phyloP scores from a whole-genome alignment of 2,888 invertebrate genomes.

The Xylophagus ater region DNA sequence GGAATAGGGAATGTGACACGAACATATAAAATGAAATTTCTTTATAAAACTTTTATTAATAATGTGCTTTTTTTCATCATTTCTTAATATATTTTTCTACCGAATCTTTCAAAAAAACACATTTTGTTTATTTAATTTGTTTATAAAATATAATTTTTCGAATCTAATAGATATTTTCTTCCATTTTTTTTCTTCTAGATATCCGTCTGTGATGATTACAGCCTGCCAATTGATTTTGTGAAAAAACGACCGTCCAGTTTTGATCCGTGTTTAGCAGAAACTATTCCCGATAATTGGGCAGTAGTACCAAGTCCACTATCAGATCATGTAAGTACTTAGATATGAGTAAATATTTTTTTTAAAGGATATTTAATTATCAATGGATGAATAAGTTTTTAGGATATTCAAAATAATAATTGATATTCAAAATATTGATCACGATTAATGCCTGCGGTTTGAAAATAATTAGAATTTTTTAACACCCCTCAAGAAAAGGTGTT shows the following conservation, averaged over 20 bases:
- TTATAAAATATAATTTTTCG: constrained; percentile 1
- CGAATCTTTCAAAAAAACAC: neutral
- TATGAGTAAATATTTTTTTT: neutral
- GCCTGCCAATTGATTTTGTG: constrained; percentile 74
- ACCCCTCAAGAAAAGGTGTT: neutral
- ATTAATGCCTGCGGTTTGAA: neutral
- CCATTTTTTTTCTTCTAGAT: constrained; percentile 48
- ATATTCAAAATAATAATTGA: neutral
- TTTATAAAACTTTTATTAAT: no score
- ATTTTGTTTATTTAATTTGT: neutral
- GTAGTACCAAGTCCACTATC: constrained; percentile 37
- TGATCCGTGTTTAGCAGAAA: constrained; percentile 52
- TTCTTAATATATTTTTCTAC: no score
- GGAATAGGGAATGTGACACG: no score
- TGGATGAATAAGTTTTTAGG: neutral
- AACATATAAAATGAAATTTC: no score
- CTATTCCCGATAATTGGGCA: constrained; percentile 36
- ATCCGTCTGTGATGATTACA: constrained; percentile 77
- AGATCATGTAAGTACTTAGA: constrained; percentile 34
- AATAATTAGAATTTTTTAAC: neutral
- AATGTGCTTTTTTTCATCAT: no score
- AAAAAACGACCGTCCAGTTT: constrained; percentile 56
- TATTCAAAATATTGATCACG: neutral
- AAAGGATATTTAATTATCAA: neutral
- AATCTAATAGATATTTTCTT: neutral